Conservation (phyloP, 2,113 vertebrate genomes). For the Hemiprocne comata region DNA sequence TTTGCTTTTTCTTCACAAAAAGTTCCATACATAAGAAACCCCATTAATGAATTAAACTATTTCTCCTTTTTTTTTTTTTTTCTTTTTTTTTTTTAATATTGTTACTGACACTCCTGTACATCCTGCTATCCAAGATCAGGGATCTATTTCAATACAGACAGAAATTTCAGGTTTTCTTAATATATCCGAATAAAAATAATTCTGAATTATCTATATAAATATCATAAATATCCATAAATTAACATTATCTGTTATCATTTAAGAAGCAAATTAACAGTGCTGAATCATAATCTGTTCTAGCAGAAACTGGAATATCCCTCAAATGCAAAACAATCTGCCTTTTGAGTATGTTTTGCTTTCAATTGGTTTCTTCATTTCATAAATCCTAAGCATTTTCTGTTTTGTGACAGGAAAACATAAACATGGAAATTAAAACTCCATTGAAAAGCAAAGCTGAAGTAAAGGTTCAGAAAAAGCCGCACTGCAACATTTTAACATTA, state of each 20-base stretch:
- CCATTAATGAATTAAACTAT: not conserved
- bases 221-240: not conserved
- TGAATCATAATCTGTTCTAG: not conserved
- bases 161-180: not conserved
- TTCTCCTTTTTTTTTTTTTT: not conserved
- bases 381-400: not conserved
- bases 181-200: not conserved
- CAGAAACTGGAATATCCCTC: not conserved
- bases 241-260: not conserved
- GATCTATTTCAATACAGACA: not conserved
- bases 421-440: not conserved
- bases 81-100: not conserved
- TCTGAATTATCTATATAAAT: not conserved
- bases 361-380: not conserved
- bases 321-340: fast-evolving
- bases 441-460: not conserved
- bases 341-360: not conserved
- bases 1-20: not conserved
- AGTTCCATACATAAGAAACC: not conserved
- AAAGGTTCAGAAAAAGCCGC: not conserved
- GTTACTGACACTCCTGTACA: not conserved
- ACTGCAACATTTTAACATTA: not conserved
- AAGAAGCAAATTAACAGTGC: not conserved
- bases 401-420: not conserved
- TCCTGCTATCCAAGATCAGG: not conserved